These are phyloP conservation scores for Crioceris asparagi DNA, from an alignment of 2,888 invertebrate genomes.

Conservation along the genomic window DNA sequence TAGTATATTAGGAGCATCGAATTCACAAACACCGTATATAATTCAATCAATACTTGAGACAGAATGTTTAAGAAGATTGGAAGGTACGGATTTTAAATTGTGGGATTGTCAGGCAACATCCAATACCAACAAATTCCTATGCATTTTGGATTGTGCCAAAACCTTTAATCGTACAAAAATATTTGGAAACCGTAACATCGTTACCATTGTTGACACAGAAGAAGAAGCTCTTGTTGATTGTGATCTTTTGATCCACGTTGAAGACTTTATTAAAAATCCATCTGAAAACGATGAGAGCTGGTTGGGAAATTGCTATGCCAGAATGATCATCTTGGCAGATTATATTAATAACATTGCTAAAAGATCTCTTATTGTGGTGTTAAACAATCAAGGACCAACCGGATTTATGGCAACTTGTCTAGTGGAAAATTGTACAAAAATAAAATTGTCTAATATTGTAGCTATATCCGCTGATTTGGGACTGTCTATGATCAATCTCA, in stretches of 20 bases:
- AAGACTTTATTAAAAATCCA: constrained; percentile 34
- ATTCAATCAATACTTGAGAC: no score
- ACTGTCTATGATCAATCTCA: constrained; percentile 33
- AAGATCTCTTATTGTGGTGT: constrained; percentile 40
- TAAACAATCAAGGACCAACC: constrained; percentile 45
- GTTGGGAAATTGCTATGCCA: constrained; percentile 22
- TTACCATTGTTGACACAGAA: constrained; percentile 34
- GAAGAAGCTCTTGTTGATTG: constrained; percentile 40
- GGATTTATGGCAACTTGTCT: constrained; percentile 49
- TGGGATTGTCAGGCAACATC: constrained; percentile 24
- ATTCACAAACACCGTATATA: no score
- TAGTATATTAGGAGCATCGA: constrained; percentile 28
- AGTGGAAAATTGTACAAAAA: constrained; percentile 33
- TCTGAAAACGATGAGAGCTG: constrained; percentile 21
- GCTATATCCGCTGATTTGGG: constrained; percentile 49
- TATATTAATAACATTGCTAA: constrained; percentile 43
- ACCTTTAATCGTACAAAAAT: constrained; percentile 6
- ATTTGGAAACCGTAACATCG: constrained; percentile 23
- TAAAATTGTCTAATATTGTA: constrained; percentile 42
- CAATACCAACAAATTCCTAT: constrained; percentile 6
- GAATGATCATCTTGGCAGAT: constrained; percentile 38
- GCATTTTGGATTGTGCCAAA: constrained; percentile 1
- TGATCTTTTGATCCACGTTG: constrained; percentile 44
- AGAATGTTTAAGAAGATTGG: no score
- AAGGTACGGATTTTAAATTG: constrained; percentile 26